Conservation (phyloP, 1,140 invertebrate genomes). For the Antheraea mylitta region DNA sequence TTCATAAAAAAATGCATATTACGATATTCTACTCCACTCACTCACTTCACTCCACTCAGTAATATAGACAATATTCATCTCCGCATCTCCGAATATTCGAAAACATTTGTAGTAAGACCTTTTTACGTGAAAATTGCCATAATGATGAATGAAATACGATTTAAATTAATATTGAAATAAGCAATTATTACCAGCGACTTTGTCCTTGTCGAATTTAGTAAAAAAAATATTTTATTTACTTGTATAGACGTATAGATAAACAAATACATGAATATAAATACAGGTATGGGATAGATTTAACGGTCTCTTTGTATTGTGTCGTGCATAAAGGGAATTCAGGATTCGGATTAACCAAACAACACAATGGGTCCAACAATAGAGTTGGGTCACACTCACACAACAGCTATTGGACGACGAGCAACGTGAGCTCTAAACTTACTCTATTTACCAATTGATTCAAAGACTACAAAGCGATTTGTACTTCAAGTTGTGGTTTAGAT, state of each 20-base stretch:
- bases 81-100: too few relatives aligned
- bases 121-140: neutral
- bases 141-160: neutral
- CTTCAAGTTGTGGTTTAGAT: neutral
- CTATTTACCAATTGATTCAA: neutral
- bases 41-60: too few relatives aligned
- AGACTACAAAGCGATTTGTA: neutral
- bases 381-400: slow-evolving; percentile 3
- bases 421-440: neutral
- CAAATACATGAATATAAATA: neutral
- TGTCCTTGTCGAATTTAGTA: too few relatives aligned
- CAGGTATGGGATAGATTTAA: slow-evolving; percentile 2
- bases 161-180: neutral
- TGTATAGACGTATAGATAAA: too few relatives aligned
- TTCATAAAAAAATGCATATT: too few relatives aligned
- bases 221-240: too few relatives aligned
- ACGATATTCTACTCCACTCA: too few relatives aligned
- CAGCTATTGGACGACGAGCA: neutral
- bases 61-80: too few relatives aligned
- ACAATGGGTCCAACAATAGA: neutral
- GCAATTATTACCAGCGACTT: too few relatives aligned
- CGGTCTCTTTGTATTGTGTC: neutral
- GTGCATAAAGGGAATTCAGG: neutral
- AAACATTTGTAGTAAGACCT: too few relatives aligned
- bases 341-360: slow-evolving; percentile 4